These are phyloP conservation scores for Maccullochella peelii DNA, from an alignment of 2,113 vertebrate species.

Conservation along the genomic window DNA sequence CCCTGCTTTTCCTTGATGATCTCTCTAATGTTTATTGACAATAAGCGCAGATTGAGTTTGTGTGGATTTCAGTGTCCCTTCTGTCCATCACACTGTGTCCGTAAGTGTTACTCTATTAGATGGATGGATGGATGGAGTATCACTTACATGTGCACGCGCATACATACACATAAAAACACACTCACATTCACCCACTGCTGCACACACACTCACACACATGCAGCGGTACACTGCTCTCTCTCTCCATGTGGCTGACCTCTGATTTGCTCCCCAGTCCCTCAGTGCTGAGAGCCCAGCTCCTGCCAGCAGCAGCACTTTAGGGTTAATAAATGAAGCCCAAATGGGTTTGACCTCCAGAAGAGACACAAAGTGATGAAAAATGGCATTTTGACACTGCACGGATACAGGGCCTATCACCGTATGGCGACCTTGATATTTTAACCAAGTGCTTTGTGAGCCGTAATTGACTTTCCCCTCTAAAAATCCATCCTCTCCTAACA, in stretches of 20 bases:
- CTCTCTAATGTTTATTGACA: slow-evolving; percentile 78
- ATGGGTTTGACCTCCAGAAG: slow-evolving; percentile 78
- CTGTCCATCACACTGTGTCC: slow-evolving; percentile 35
- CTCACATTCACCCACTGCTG: not conserved
- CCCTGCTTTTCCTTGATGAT: slow-evolving; percentile 64
- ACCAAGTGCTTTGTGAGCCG: slow-evolving; percentile 73
- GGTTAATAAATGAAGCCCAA: slow-evolving; percentile 82
- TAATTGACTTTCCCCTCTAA: slow-evolving; percentile 77
- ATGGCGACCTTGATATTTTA: slow-evolving; percentile 81
- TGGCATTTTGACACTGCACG: slow-evolving; percentile 75
- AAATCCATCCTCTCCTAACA: slow-evolving; percentile 73
- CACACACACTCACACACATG: slow-evolving; percentile 10
- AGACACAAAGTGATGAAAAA: slow-evolving; percentile 80
- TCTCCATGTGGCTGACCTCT: slow-evolving; percentile 39
- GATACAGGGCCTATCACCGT: slow-evolving; percentile 60
- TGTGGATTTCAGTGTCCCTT: slow-evolving; percentile 59
- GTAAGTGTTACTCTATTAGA: slow-evolving; percentile 60
- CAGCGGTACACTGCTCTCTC: slow-evolving; percentile 10
- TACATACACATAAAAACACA: not conserved
- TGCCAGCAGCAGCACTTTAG: slow-evolving; percentile 76
- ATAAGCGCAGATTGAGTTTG: slow-evolving; percentile 69
- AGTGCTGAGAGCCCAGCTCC: slow-evolving; percentile 39
- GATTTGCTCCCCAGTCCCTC: slow-evolving; percentile 37
- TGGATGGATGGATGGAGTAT: slow-evolving; percentile 55
- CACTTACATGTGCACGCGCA: not conserved